Base-by-base conservation (phyloP, 1,140 invertebrate genomes). In the Archegozetes longisetosus region DNA sequence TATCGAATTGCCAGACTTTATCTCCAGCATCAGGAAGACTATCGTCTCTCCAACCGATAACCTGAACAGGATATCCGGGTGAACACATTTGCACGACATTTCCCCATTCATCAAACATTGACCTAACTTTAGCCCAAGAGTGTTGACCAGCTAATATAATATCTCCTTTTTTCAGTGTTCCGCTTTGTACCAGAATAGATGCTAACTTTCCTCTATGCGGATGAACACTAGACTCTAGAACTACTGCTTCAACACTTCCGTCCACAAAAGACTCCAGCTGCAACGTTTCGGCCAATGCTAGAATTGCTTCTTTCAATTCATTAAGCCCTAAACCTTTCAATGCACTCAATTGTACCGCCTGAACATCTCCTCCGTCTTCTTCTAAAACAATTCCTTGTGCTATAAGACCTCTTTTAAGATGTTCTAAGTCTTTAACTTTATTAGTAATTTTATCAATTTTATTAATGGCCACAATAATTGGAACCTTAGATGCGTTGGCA, bases 381-480 rank as follows among this genome's bases (percentile, higher is more conserved):
- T 98, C 95, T 9, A 91, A 77, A 23, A 85, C 74, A 47, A 99
- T 75, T 13, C 87, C 88, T 67, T 85, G 75, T 0, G 80, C 71
- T 32, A 79, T 60, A 12, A 98, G 75, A 72, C 84, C 83, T 3
- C 48, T 51, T 47, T 51, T 62, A 13, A 40, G 47, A 70, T 64
- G n/a, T 24, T 69, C 65, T 23, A 66, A 80, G 77, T 97, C 79
- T 60, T 85, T 86, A 68, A 32, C 14, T 27, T 27, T 13, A 53
- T 52, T 52, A 17, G 80, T 79, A 53, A 82, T 81, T 69, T 93
- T 92, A 73, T 99, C 96, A 65, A 96, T 92, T 79, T 99, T 99
- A 73, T 98, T 99, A 52, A 99, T 85, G n/a, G 95, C 95, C 52
- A 98, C 89, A 66, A 99, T 83, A 2, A 98, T 85, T 0, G 93